phyloP scores from a whole-genome alignment of 2,888 invertebrate genomes.

The Brachyopa scutellaris region DNA sequence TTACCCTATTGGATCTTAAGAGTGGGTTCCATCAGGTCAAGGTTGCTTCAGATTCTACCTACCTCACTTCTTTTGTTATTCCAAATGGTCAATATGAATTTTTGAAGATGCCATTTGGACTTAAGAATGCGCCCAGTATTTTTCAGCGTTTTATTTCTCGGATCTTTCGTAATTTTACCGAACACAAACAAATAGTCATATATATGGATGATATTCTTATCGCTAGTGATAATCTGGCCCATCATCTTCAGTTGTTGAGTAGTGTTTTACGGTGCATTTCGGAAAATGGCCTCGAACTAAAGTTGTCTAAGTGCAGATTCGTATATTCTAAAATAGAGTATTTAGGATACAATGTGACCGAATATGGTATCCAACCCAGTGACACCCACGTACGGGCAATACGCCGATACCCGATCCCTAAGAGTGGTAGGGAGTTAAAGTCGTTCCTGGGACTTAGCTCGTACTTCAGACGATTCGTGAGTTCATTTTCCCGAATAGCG shows the following conservation, averaged over 20 bases:
- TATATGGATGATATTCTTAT: constrained; percentile 54
- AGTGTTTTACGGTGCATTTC: too few species aligned
- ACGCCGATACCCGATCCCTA: constrained; percentile 22
- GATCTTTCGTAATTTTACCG: constrained; percentile 21
- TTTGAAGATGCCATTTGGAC: constrained; percentile 65
- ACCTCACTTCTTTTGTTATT: constrained; percentile 73
- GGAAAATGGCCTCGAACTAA: too few species aligned
- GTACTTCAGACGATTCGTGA: constrained; percentile 55
- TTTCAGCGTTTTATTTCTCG: constrained; percentile 57
- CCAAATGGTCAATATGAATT: constrained; percentile 72
- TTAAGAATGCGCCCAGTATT: constrained; percentile 54
- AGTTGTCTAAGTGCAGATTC: not conserved
- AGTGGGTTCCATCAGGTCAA: constrained; percentile 73
- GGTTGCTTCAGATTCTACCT: constrained; percentile 62
- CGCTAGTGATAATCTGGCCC: constrained; percentile 9
- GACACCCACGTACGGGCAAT: not conserved
- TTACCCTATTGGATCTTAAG: constrained; percentile 65
- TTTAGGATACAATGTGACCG: not conserved
- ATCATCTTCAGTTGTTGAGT: constrained; percentile 13
- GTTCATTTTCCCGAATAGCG: constrained; percentile 70
- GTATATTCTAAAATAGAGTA: constrained; percentile 6
- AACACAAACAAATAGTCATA: constrained; percentile 24
- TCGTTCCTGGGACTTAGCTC: constrained; percentile 52
- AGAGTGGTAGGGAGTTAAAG: constrained; percentile 13
- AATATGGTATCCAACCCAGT: too few species aligned